Base-by-base conservation (phyloP, 2,113 vertebrate genomes). In the Miniopterus natalensis region DNA sequence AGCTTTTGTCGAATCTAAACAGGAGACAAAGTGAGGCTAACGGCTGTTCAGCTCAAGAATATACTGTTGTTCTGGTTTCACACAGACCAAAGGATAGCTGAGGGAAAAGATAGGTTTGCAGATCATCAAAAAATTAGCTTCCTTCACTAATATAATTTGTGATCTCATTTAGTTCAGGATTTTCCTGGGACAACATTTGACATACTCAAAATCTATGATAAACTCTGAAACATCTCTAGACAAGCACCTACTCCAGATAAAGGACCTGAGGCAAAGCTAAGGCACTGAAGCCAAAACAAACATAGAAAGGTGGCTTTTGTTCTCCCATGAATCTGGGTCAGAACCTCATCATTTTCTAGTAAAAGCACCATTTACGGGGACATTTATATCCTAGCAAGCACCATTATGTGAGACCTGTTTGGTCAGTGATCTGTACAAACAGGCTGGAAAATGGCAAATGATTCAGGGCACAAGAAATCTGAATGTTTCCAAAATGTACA, bases 401-500 rank as follows among this genome's bases (percentile, higher is more conserved):
- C 47, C 65, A 95, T 47, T 86, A 88, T 61, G 95, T 86, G 89
- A 98, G 95, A 98, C 95, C 92, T 97, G 96, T 97, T 96, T 95
- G 90, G 93, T 96, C 93, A 96, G 87, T 92, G 84, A 97, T 94
- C 92, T 97, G 95, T 92, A 94, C 90, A 84, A 95, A 96, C 95
- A 97, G 74, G 96, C 90, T 92, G 78, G 83, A 75, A 70, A 92
- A 91, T 14, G 75, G 65, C 42, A 93, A 94, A 92, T 96, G 93
- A 97, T 93, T 96, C 92, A 95, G 75, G 61, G 59, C 31, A 55
- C 20, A 59, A 81, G 73, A 96, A 96, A 93, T 47, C 49, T 31
- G 7, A 92, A 90, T 4, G 77, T 81, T 96, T 94, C 71, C 87
- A 79, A 91, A 94, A 92, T 73, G 84, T n/a, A 23, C 66, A 96